Evolutionary conservation across 2,888 invertebrate species (phyloP).

Genomic region (Morinoia aosen): DNA sequence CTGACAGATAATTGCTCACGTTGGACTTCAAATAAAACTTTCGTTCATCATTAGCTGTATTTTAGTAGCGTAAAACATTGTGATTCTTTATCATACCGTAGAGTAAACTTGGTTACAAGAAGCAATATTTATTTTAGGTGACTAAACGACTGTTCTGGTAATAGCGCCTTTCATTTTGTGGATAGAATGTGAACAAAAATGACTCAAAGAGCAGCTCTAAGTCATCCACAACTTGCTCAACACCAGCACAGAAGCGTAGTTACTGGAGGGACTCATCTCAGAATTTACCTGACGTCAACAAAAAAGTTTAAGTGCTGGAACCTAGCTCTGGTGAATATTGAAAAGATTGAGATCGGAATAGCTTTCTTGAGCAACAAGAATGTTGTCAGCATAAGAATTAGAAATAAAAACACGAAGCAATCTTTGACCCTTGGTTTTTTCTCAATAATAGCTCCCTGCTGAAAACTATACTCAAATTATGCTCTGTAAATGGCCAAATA

Average conservation of each 20-base stretch:
- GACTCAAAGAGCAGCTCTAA: neutral
- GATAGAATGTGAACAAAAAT: neutral
- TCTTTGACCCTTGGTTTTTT: too few relatives aligned
- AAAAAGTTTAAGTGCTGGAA: neutral
- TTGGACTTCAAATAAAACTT: neutral
- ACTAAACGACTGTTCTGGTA: neutral
- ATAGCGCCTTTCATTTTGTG: neutral
- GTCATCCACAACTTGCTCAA: neutral
- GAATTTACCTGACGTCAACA: neutral
- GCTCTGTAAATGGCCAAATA: too few relatives aligned
- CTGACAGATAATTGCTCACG: neutral
- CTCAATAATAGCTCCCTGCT: too few relatives aligned
- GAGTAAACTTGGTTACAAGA: neutral
- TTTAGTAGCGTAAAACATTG: conserved; percentile 28
- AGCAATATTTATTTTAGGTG: neutral
- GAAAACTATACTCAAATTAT: too few relatives aligned
- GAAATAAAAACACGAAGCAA: too few relatives aligned
- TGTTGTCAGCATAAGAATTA: too few relatives aligned
- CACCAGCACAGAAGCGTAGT: neutral
- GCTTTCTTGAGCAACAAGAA: neutral
- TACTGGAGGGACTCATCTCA: neutral
- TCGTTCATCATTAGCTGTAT: neutral
- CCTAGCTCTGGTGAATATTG: neutral
- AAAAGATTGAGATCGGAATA: neutral
- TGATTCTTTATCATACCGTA: neutral